Conservation (phyloP, 2,113 vertebrate species). For the Bungarus multicinctus region DNA sequence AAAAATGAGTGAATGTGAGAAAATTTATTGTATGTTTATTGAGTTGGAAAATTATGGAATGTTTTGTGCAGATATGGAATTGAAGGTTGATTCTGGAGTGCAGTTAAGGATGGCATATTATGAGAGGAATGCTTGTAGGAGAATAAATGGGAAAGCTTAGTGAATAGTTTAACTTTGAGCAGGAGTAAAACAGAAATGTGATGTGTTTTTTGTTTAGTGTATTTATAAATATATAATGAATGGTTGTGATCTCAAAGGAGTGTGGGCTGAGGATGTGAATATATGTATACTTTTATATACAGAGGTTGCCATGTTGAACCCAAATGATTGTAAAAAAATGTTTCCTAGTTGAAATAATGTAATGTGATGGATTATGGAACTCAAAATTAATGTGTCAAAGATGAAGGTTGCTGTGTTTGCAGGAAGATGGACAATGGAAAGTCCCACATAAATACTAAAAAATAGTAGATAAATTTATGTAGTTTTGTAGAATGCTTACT, state of each 20-base stretch:
- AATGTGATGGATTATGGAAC: neutral
- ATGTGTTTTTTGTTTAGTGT: neutral
- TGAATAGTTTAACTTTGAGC: neutral
- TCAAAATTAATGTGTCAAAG: neutral
- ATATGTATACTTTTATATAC: neutral
- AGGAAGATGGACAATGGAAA: neutral
- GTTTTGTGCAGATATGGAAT: neutral
- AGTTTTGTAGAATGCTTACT: neutral
- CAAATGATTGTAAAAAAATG: neutral
- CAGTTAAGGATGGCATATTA: neutral
- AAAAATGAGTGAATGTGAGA: neutral
- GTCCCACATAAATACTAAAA: neutral
- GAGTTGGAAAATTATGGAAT: neutral
- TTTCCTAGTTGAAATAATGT: neutral
- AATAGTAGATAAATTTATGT: neutral
- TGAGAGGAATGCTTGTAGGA: neutral
- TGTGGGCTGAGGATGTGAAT: neutral
- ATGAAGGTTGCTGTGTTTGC: neutral
- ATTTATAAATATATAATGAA: neutral
- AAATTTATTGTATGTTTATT: neutral
- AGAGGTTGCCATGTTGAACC: neutral
- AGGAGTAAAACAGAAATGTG: neutral
- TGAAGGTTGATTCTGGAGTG: neutral
- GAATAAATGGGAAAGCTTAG: neutral
- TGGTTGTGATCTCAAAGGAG: neutral